Conservation (phyloP, 2,113 vertebrate genomes). For the Myrmecobius fasciatus region DNA sequence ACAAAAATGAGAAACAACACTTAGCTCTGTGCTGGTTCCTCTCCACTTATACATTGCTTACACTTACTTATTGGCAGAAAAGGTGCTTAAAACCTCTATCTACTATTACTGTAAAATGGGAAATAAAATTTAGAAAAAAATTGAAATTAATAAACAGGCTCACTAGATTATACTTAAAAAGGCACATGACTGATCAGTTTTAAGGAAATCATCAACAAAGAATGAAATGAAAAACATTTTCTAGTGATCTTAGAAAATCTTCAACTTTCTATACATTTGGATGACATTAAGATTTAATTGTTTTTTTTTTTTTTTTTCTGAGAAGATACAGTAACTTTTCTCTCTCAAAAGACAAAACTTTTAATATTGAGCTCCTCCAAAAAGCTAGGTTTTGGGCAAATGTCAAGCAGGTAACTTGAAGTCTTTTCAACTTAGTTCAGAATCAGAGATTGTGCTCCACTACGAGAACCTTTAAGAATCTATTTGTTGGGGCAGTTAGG, state of each 20-base stretch:
- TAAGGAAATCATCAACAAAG: neutral
- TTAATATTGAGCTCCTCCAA: neutral
- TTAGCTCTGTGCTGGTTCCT: neutral
- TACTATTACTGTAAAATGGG: neutral
- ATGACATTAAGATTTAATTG: neutral
- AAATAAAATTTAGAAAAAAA: neutral
- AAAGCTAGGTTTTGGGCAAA: neutral
- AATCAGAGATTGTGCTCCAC: neutral
- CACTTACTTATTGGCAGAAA: neutral
- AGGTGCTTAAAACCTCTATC: neutral
- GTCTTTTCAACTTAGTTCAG: neutral
- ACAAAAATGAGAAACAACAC: neutral
- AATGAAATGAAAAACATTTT: neutral
- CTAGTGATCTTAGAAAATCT: neutral
- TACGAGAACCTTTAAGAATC: neutral
- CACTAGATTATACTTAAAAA: neutral
- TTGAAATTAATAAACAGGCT: neutral
- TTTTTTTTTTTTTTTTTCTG: no score
- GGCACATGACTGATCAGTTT: neutral
- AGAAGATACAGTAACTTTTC: no score
- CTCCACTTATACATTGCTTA: neutral
- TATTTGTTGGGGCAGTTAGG: neutral
- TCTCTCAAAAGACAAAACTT: neutral
- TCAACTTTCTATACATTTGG: neutral
- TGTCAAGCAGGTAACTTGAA: neutral